Conservation (phyloP, 2,797 vertebrate species). For the Notoglanidium macrostoma region DNA sequence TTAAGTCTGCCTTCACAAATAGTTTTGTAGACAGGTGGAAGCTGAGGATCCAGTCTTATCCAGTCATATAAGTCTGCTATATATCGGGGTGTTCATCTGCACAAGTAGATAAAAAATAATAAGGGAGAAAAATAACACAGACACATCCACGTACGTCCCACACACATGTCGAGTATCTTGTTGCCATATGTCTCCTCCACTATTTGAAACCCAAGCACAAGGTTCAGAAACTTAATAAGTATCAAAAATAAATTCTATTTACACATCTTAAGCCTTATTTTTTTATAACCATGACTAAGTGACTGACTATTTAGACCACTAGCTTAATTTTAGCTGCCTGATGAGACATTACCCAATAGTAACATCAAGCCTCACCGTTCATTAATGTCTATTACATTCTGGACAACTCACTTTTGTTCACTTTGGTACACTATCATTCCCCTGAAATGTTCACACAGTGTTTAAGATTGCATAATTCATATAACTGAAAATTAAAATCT, state of each 20-base stretch:
- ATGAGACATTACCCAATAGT: not conserved
- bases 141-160: constrained; percentile 25
- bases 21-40: constrained; percentile 42
- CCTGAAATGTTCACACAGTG: not conserved
- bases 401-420: constrained; percentile 8
- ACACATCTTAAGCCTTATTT: constrained; percentile 33
- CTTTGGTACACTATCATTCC: constrained; percentile 22
- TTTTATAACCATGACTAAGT: constrained; percentile 52
- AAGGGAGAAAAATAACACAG: constrained; percentile 51
- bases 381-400: constrained; percentile 52
- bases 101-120: constrained; percentile 59
- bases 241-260: constrained; percentile 44
- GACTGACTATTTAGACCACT: constrained; percentile 54
- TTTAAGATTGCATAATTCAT: not conserved
- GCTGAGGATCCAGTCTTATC: constrained; percentile 5
- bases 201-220: constrained; percentile 43
- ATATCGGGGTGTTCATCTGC: constrained; percentile 63
- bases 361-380: constrained; percentile 37
- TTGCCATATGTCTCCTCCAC: constrained; percentile 4
- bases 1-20: constrained; percentile 54
- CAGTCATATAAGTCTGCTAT: constrained; percentile 9
- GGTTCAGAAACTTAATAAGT: constrained; percentile 32
- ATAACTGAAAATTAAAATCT: not conserved
- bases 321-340: constrained; percentile 59
- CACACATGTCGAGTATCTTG: constrained; percentile 26